Conservation (phyloP, 2,888 invertebrate genomes). For the Lymantria dispar region DNA sequence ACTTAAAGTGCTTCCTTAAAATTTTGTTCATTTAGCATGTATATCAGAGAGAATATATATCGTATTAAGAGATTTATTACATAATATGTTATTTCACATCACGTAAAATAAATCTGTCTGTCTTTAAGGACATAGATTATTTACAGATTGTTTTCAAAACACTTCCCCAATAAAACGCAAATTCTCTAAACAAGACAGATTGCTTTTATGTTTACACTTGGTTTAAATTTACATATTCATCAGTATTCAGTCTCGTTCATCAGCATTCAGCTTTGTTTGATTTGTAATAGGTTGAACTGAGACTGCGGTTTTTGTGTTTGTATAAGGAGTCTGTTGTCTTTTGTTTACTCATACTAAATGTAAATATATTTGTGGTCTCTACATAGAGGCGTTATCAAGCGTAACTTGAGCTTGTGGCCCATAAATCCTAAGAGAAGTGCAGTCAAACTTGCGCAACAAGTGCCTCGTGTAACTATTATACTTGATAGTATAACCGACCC, state of each 20-base stretch:
- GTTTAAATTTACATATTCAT: not conserved
- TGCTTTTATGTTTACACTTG: not conserved
- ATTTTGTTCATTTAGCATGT: too few species aligned
- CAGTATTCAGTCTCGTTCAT: not conserved
- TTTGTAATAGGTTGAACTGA: not conserved
- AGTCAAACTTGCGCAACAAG: conserved; percentile 71
- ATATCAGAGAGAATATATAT: too few species aligned
- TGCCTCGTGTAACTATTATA: conserved; percentile 44
- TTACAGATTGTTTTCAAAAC: too few species aligned
- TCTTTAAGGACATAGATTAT: too few species aligned
- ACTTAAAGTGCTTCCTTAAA: too few species aligned
- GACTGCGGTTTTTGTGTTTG: conserved; percentile 8
- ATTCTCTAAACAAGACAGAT: too few species aligned
- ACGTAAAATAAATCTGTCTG: too few species aligned
- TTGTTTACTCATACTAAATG: conserved; percentile 47
- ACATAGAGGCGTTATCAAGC: conserved; percentile 68
- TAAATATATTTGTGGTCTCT: conserved; percentile 53
- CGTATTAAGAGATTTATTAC: too few species aligned
- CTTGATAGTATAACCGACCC: conserved; percentile 44
- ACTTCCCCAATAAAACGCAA: too few species aligned
- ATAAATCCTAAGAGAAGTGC: conserved; percentile 66
- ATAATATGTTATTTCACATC: too few species aligned
- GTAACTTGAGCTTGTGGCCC: conserved; percentile 66
- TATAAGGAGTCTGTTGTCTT: conserved; percentile 37
- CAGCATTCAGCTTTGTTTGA: not conserved